Base-by-base conservation (phyloP, 2,888 invertebrate species). In the Hedya salicella region DNA sequence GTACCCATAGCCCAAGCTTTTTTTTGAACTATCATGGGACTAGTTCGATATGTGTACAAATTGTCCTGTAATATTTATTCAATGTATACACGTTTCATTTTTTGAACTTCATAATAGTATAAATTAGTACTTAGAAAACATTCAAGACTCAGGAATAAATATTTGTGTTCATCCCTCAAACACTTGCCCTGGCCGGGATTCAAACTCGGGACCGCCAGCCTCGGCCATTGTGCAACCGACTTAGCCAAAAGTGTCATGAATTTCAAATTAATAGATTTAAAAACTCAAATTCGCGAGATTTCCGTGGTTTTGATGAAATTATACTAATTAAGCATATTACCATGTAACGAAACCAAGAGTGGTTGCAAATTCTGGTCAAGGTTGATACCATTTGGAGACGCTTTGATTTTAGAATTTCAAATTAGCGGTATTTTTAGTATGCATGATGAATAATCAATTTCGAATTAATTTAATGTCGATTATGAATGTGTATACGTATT, bases 371-470 rank as follows among this genome's bases (percentile, higher is more conserved):
- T 49, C 9, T 25, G 14, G 44, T 36, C 62, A 62, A 62, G 62
- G 62, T 62, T 32, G 36, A 11, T 2, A 3, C 5, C 11, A 32
- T 44, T 62, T 44, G 32, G n/a, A n/a, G n/a, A 21, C n/a, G n/a
- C n/a, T 21, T 5, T 16, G 30, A 42, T 30, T 60, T n/a, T 62
- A 52, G 52, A 44, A 53, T 62, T 62, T 44, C 16, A 44, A 36
- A 44, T 53, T 6, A 13, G n/a, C 13, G 17, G 13, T 6, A 9
- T 25, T 14, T 54, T 11, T 6, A 42, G 25, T 54, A 54, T 54
- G 25, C 14, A 40, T 25, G 42, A 16, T 14, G 5, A 11, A 3
- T 32, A 6, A 39, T 53, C 14, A 40, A 40, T 40, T 17, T 3
- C n/a, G 39, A 19, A 39, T 53, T 9, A 13, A 19, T 53, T 5